Evolutionary conservation across 1,140 invertebrate genomes (phyloP).

Genomic region (Neoseiulus cucumeris): DNA sequence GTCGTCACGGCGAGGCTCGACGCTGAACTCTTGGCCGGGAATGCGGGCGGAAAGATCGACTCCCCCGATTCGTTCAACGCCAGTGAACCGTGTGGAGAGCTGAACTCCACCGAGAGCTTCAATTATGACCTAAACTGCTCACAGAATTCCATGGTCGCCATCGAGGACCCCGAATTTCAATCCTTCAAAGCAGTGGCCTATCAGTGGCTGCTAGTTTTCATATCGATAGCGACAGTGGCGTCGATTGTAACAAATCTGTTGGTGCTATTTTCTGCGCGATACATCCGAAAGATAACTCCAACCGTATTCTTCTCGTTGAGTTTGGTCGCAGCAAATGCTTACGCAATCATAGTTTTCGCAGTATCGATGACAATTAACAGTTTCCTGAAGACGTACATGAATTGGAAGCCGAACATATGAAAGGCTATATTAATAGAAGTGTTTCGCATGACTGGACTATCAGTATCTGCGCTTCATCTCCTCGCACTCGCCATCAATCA

Average conservation of each 20-base stretch:
- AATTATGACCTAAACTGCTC: too few relatives aligned
- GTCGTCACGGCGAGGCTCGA: too few relatives aligned
- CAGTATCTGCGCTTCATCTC: constrained; percentile 41
- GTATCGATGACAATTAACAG: constrained; percentile 35
- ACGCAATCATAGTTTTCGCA: constrained; percentile 32
- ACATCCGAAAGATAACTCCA: constrained; percentile 15
- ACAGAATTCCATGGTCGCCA: too few relatives aligned
- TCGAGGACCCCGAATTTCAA: too few relatives aligned
- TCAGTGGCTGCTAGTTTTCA: not conserved
- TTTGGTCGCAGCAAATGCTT: constrained; percentile 37
- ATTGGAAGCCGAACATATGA: constrained; percentile 22
- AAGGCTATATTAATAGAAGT: constrained; percentile 30
- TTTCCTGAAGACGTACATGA: constrained; percentile 24
- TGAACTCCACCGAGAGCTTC: too few relatives aligned
- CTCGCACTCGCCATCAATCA: constrained; percentile 43
- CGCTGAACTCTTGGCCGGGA: too few relatives aligned
- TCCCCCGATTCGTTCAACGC: too few relatives aligned
- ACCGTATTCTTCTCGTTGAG: constrained; percentile 39
- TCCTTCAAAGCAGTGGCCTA: too few relatives aligned
- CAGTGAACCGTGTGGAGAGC: too few relatives aligned
- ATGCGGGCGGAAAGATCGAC: too few relatives aligned
- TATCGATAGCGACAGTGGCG: not conserved
- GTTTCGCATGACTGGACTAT: constrained; percentile 32
- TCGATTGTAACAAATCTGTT: not conserved
- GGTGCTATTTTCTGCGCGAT: constrained; percentile 7